Conservation (phyloP, 2,888 invertebrate genomes). For the Neoitamus cyanurus region DNA sequence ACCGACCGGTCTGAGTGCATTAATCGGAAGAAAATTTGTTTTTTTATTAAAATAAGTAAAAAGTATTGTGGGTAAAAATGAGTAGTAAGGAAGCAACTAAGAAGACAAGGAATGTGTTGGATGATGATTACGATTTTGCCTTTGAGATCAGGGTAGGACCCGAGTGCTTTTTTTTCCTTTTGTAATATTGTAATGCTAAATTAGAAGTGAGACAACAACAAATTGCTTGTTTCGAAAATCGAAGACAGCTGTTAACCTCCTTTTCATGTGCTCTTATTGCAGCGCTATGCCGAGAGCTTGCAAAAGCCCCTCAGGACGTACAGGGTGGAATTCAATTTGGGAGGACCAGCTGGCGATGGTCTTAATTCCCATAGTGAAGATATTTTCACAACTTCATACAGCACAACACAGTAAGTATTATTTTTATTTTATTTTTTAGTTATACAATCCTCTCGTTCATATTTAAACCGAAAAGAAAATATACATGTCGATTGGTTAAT, state of each 20-base stretch:
- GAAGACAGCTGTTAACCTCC: conserved; percentile 44
- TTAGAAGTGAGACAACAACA: not conserved
- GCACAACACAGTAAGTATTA: conserved; percentile 65
- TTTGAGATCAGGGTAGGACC: conserved; percentile 75
- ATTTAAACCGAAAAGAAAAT: no score
- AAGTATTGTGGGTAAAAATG: not conserved
- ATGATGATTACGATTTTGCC: conserved; percentile 74
- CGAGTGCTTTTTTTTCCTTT: conserved; percentile 28
- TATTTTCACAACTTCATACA: conserved; percentile 64
- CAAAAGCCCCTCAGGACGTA: conserved; percentile 66
- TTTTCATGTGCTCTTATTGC: conserved; percentile 51
- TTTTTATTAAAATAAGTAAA: not conserved
- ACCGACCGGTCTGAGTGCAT: conserved; percentile 13
- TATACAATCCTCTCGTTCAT: no score
- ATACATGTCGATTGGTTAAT: no score
- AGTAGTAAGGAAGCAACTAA: not conserved
- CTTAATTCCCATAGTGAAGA: conserved; percentile 61
- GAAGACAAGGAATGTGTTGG: conserved; percentile 4
- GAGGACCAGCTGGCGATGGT: conserved; percentile 59
- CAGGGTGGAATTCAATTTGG: conserved; percentile 64
- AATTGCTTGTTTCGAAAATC: not conserved
- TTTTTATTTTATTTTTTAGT: not conserved
- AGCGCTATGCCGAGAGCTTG: conserved; percentile 67
- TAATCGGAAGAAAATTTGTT: not conserved
- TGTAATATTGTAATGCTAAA: not conserved